phyloP scores from a whole-genome alignment of 92 coral and sea anemone species.

The Porites divaricata region DNA sequence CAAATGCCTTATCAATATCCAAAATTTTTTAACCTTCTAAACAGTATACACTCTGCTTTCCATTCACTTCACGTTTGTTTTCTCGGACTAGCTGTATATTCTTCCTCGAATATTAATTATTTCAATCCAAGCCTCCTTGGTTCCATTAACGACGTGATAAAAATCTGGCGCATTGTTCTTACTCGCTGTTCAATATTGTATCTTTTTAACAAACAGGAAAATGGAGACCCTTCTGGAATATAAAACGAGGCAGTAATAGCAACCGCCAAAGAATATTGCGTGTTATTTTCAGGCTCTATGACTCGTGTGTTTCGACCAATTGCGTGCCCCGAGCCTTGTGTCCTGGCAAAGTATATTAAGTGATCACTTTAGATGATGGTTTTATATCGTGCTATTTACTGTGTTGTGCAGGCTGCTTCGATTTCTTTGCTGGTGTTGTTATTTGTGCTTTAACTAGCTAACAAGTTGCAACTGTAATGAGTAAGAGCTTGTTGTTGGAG shows the following conservation, averaged over 20 bases:
- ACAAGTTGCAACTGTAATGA: not conserved
- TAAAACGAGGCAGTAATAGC: slow-evolving; percentile 7
- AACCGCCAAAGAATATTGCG: slow-evolving; percentile 23
- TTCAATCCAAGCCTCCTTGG: not conserved
- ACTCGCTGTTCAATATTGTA: slow-evolving; percentile 11
- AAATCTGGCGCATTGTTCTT: slow-evolving; percentile 7
- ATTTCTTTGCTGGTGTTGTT: not conserved
- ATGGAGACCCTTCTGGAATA: slow-evolving; percentile 23
- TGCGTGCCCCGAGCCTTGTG: not conserved
- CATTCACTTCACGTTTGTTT: no score
- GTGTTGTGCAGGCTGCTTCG: not conserved
- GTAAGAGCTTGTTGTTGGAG: slow-evolving; percentile 1
- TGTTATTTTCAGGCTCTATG: not conserved
- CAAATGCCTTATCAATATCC: no score
- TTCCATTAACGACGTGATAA: not conserved
- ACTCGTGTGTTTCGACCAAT: not conserved
- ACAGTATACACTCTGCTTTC: no score
- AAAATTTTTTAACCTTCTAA: no score
- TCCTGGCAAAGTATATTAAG: not conserved
- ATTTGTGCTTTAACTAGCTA: not conserved
- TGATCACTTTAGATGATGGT: not conserved
- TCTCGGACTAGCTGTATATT: not conserved
- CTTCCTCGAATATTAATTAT: slow-evolving; percentile 8
- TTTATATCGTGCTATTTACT: not conserved
- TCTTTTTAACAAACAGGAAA: slow-evolving; percentile 13